Evolutionary conservation across 1,140 invertebrate genomes (phyloP), one percentile per base, ranked within the genome.

Genomic region (Oppia nitens): DNA sequence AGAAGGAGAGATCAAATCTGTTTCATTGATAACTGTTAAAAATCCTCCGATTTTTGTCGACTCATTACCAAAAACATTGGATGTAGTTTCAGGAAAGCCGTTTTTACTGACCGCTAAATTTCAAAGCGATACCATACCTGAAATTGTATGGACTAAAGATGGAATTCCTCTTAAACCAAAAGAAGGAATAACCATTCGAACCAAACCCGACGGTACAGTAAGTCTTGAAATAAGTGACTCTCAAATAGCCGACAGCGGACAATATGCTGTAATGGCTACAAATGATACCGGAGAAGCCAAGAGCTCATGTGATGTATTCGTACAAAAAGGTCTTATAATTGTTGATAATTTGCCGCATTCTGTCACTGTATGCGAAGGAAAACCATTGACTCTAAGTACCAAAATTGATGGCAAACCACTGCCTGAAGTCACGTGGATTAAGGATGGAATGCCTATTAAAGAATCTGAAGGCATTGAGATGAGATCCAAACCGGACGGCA

Each of bases 381-480:
- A 70, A 28, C 65, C 69, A 26, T 66, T 74, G 26, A 63, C 64
- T 49, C 64, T 76, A 2, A 66, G 68, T 49, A 70, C 71, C n/a
- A 63, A 66, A 17, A 60, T 75, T 45, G 64, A 62, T 9, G 87
- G 85, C 17, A 89, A 89, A 75, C 89, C 90, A 0, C 77, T 89
- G 60, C 88, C 89, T 0, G 81, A 86, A 49, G 80, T 89, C 11
- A 75, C 73, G 57, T 93, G 89, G 89, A 81, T 74, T 23, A 88
- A 87, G 69, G 81, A 91, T 70, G 84, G 82, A 2, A 69, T 77
- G 55, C 75, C 79, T 1, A 58, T 90, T 1, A 63, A 68, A 28
- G 76, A 80, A 3, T 79, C 76, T 40, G 82, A 85, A 9, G 23
- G 25, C 11, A 48, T 23, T 27, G 9, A n/a, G 12, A 27, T 25